Evolutionary conservation across 2,113 vertebrate genomes (phyloP).

Genomic region (Tragelaphus scriptus): DNA sequence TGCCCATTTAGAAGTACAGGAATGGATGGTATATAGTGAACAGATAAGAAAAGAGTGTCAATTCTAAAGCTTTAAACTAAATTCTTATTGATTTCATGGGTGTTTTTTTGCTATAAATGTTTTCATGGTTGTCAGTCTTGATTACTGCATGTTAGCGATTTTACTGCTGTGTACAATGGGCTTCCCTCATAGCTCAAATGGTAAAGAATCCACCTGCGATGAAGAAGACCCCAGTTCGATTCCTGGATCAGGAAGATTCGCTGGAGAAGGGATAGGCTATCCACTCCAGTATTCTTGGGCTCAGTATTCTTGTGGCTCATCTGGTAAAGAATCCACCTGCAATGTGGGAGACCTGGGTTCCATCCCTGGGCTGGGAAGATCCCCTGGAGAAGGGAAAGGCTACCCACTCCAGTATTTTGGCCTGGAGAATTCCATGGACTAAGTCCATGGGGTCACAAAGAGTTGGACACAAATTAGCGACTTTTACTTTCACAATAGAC

Average conservation of each 20-base stretch:
- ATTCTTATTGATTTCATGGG: conserved; percentile 11
- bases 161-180: neutral
- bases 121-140: conserved; percentile 14
- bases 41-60: neutral
- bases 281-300: neutral
- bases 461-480: accelerated
- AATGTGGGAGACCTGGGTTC: neutral
- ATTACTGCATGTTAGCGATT: neutral
- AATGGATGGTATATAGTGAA: neutral
- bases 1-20: neutral
- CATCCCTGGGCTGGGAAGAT: neutral
- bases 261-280: neutral
- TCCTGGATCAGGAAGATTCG: neutral
- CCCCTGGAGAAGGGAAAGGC: neutral
- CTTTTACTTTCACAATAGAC: neutral
- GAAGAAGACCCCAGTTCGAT: neutral
- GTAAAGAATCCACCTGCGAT: neutral
- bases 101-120: neutral
- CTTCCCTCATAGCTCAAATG: neutral
- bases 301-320: neutral
- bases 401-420: neutral
- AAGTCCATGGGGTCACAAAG: neutral
- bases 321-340: neutral
- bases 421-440: neutral
- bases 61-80: conserved; percentile 24